Percentiles rank a stretch among this genome's conserved stretches.
Evolutionary conservation across 2,888 invertebrate genomes (phyloP).

Genomic region (Ochropacha duplaris): DNA sequence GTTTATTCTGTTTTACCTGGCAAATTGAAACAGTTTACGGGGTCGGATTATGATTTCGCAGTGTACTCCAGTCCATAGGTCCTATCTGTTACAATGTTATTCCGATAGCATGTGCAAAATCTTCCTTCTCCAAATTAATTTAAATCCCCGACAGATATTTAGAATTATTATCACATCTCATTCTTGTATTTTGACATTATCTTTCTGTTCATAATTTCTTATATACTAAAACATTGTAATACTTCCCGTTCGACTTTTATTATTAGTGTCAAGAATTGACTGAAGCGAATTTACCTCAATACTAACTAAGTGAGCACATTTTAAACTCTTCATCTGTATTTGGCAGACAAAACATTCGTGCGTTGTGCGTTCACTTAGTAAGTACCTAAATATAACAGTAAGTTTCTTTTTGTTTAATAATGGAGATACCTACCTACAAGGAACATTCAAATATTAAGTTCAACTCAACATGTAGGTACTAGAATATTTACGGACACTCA

Average conservation of each 20-base stretch:
- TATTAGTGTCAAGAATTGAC: not conserved
- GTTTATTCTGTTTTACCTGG: conserved; percentile 59
- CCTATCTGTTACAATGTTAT: not conserved
- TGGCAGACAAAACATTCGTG: not conserved
- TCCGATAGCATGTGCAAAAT: too few relatives aligned
- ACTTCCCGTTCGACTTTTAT: not conserved
- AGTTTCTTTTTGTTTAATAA: not conserved
- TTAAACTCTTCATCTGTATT: conserved; percentile 1
- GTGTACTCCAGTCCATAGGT: conserved; percentile 5
- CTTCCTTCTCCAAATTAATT: too few relatives aligned
- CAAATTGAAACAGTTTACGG: conserved; percentile 50
- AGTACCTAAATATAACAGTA: not conserved
- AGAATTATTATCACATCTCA: not conserved
- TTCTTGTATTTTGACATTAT: not conserved
- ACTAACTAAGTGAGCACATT: not conserved
- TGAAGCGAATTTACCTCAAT: conserved; percentile 1
- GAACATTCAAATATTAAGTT: too few relatives aligned
- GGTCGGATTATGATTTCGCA: conserved; percentile 11
- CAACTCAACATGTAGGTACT: not conserved
- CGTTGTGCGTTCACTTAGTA: not conserved
- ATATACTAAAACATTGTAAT: not conserved
- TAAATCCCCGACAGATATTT: not conserved
- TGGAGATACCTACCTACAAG: not conserved
- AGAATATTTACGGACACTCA: not conserved
- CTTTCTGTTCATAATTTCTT: not conserved